Conservation (phyloP, 2,113 vertebrate genomes). For the Haemorhous mexicanus region DNA sequence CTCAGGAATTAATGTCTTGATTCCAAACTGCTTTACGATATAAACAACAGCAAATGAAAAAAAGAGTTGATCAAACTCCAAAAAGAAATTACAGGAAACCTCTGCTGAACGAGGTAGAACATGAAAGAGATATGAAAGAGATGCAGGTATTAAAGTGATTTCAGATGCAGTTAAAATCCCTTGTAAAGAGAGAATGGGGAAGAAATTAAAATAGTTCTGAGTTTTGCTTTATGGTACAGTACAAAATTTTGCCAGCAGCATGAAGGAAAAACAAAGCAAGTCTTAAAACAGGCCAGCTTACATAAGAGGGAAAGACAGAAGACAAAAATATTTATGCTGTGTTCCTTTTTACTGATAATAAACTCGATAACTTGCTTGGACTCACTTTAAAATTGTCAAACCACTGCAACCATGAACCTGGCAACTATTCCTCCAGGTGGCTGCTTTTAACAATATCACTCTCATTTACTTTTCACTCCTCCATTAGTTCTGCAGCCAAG, state of each 20-base stretch:
- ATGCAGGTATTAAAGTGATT: background rate
- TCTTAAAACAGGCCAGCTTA: background rate
- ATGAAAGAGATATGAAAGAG: background rate
- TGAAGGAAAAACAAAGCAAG: background rate
- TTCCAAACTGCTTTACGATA: background rate
- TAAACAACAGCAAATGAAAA: background rate
- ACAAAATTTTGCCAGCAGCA: background rate
- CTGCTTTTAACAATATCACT: background rate
- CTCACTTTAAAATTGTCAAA: background rate
- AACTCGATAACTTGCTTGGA: background rate
- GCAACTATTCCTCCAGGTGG: background rate
- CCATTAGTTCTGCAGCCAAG: background rate
- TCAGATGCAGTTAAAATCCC: background rate
- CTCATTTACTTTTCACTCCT: background rate
- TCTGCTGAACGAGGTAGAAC: background rate
- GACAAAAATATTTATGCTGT: background rate
- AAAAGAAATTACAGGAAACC: background rate
- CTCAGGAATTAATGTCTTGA: background rate
- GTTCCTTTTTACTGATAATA: background rate
- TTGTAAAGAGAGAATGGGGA: background rate
- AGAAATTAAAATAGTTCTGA: background rate
- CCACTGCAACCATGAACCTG: background rate
- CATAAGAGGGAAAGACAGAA: background rate
- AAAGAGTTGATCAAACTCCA: background rate
- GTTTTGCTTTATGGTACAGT: background rate